Conservation (phyloP, 2,113 vertebrate genomes). For the Tupaia chinensis region DNA sequence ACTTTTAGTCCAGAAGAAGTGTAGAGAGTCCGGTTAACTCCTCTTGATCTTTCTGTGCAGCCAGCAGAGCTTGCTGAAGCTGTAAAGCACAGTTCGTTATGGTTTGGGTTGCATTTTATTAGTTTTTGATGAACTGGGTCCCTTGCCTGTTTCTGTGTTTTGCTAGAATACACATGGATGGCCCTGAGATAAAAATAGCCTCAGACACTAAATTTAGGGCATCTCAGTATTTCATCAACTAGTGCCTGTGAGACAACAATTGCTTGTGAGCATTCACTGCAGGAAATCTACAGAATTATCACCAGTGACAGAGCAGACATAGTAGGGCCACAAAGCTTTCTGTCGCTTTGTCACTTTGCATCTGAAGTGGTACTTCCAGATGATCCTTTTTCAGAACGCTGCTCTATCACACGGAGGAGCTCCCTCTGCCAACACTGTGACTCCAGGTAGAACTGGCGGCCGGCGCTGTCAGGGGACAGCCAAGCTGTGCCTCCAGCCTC, state of each 20-base stretch:
- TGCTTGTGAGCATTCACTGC: conserved; percentile 30
- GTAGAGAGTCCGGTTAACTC: background rate
- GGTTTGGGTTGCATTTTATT: conserved; percentile 22
- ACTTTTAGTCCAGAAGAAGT: conserved; percentile 41
- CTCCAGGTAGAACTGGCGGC: conserved; percentile 42
- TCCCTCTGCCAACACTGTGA: conserved; percentile 23
- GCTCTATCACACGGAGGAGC: background rate
- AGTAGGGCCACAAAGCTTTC: background rate
- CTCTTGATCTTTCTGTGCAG: background rate
- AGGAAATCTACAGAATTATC: conserved; percentile 22
- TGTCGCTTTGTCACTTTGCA: conserved; percentile 41
- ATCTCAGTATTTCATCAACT: background rate
- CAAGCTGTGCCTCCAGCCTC: background rate
- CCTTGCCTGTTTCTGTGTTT: conserved; percentile 49
- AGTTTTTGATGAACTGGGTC: conserved; percentile 22
- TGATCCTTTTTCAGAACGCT: background rate
- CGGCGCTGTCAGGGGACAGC: background rate
- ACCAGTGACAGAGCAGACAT: background rate
- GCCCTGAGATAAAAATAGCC: conserved; percentile 22
- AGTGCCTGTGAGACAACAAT: conserved; percentile 48
- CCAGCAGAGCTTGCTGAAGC: conserved; percentile 19
- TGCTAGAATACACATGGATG: conserved; percentile 2
- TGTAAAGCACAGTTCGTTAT: conserved; percentile 18
- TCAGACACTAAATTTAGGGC: conserved; percentile 35
- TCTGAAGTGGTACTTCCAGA: conserved; percentile 16